Evolutionary conservation across 2,797 vertebrate genomes (phyloP).

Genomic region (Coracias cyanogaster): DNA sequence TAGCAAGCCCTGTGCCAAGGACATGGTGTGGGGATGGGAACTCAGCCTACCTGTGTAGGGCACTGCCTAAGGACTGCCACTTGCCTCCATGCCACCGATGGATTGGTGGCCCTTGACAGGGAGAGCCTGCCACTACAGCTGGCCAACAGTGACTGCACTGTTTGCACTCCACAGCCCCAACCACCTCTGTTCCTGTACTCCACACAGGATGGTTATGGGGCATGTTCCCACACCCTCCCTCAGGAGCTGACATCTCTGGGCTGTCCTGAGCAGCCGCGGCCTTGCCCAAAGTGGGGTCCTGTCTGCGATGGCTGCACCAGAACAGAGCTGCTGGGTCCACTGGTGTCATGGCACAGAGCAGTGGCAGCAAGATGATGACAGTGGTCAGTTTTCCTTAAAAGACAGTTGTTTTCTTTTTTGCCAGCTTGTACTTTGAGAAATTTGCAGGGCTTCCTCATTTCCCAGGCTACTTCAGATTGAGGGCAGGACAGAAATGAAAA

Average conservation of each 20-base stretch:
- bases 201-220: neutral
- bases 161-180: neutral
- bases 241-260: neutral
- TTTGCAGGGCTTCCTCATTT: neutral
- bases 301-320: neutral
- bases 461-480: neutral
- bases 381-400: neutral
- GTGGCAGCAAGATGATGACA: neutral
- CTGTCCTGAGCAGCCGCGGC: accelerated
- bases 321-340: neutral
- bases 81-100: neutral
- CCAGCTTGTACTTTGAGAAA: neutral
- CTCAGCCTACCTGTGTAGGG: neutral
- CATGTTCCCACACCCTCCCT: neutral
- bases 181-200: neutral
- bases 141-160: neutral
- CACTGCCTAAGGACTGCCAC: neutral
- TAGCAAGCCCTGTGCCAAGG: neutral
- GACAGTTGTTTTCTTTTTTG: neutral
- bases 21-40: neutral
- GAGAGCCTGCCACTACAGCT: neutral
- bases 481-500: neutral
- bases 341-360: neutral
- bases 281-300: neutral
- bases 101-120: neutral